Conservation (phyloP, 2,797 vertebrate species). For the Falco columbarius region DNA sequence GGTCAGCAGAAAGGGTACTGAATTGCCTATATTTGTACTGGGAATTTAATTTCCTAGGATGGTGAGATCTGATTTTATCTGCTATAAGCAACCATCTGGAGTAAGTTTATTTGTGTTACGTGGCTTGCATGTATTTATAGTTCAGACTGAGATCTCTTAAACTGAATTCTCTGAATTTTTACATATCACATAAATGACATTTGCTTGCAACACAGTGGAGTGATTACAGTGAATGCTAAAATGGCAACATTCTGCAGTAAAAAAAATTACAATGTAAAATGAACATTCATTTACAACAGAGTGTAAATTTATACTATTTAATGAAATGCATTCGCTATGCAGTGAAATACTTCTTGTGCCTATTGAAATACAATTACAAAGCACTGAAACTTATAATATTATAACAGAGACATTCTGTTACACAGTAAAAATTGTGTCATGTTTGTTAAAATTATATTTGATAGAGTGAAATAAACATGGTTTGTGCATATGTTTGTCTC, state of each 20-base stretch:
- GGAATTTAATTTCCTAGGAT: slow-evolving; percentile 65
- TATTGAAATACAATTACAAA: slow-evolving; percentile 70
- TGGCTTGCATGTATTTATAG: slow-evolving; percentile 77
- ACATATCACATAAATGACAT: slow-evolving; percentile 73
- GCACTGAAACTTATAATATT: slow-evolving; percentile 63
- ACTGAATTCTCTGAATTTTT: slow-evolving; percentile 74
- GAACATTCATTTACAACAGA: slow-evolving; percentile 73
- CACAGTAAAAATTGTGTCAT: slow-evolving; percentile 28
- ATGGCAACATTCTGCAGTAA: slow-evolving; percentile 70
- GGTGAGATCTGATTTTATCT: slow-evolving; percentile 72
- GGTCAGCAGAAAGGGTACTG: slow-evolving; percentile 48
- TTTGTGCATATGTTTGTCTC: slow-evolving; percentile 29
- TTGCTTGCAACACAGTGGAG: slow-evolving; percentile 72
- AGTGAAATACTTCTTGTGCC: slow-evolving; percentile 59
- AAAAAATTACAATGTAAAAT: slow-evolving; percentile 73
- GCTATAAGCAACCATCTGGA: slow-evolving; percentile 77
- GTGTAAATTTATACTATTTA: slow-evolving; percentile 70
- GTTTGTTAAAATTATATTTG: slow-evolving; percentile 62
- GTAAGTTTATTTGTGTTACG: slow-evolving; percentile 73
- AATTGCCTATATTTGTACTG: slow-evolving; percentile 58
- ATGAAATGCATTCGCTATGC: slow-evolving; percentile 59
- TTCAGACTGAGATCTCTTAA: slow-evolving; percentile 70
- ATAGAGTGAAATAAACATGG: slow-evolving; percentile 56
- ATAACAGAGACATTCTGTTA: slow-evolving; percentile 52
- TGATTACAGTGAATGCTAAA: slow-evolving; percentile 77